phyloP scores from a whole-genome alignment of 64 coral and sea anemone genomes.

The Dendronephthya gigantea region DNA sequence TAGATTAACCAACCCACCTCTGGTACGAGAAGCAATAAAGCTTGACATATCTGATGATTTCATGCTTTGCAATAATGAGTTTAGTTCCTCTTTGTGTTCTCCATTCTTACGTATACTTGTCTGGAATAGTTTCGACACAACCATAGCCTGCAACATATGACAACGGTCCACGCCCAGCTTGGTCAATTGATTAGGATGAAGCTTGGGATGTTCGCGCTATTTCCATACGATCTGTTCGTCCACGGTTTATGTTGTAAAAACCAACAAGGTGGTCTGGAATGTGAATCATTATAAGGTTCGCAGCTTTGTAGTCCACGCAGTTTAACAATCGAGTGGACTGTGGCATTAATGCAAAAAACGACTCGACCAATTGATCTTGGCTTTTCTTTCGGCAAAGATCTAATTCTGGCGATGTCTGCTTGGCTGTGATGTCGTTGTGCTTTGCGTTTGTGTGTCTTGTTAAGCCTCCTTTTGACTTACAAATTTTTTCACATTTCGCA shows the following conservation, averaged over 20 bases:
- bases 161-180: not conserved
- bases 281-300: not conserved
- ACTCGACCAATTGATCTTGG: not conserved
- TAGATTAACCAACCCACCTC: not conserved
- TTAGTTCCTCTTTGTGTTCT: not conserved
- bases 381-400: not conserved
- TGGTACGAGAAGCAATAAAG: not conserved
- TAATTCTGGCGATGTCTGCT: not conserved
- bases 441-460: not conserved
- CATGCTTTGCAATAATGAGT: not conserved
- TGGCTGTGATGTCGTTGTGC: not conserved
- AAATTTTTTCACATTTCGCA: too few species aligned
- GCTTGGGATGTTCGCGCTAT: too few species aligned
- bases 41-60: not conserved
- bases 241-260: not conserved
- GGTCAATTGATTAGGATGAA: too few species aligned
- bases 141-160: not conserved
- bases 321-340: too few species aligned
- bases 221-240: not conserved
- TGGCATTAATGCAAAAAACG: not conserved
- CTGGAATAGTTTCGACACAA: not conserved
- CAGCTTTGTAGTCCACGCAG: not conserved
- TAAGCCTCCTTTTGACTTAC: not conserved
- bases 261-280: not conserved
- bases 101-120: not conserved